A percentile compares a stretch with the other conserved stretches of the same genome.
Evolutionary conservation across 2,113 vertebrate species (phyloP).

Genomic region (Apeltes quadracus): DNA sequence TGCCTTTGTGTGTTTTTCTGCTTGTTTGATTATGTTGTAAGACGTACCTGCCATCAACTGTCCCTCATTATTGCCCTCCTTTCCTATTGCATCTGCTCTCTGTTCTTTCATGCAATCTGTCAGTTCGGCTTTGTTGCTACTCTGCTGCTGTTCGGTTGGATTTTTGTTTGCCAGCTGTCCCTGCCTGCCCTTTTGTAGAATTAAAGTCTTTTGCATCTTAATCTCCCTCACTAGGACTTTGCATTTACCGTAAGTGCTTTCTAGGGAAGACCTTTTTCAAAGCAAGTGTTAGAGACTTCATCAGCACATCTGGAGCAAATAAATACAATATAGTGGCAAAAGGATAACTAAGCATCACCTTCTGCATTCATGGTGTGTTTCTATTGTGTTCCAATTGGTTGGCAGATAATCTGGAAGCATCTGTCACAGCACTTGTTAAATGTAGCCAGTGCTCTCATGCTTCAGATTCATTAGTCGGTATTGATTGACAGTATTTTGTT

Average conservation of each 20-base stretch:
- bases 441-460: not conserved
- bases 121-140: not conserved
- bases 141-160: not conserved
- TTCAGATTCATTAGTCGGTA: not conserved
- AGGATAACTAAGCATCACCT: not conserved
- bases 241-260: not conserved
- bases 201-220: not conserved
- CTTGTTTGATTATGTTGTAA: not conserved
- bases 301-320: not conserved
- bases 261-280: not conserved
- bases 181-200: not conserved
- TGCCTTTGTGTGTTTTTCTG: not conserved
- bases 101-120: not conserved
- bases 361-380: not conserved
- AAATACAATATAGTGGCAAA: not conserved
- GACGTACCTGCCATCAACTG: not conserved
- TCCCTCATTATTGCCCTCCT: not conserved
- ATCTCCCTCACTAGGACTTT: not conserved
- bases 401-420: not conserved
- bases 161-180: not conserved
- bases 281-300: not conserved
- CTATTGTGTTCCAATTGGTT: not conserved
- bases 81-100: not conserved
- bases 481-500: constrained; percentile 8
- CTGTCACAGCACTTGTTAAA: not conserved